phyloP scores from a whole-genome alignment of 1,140 invertebrate genomes.

The Bombus cullumanus region DNA sequence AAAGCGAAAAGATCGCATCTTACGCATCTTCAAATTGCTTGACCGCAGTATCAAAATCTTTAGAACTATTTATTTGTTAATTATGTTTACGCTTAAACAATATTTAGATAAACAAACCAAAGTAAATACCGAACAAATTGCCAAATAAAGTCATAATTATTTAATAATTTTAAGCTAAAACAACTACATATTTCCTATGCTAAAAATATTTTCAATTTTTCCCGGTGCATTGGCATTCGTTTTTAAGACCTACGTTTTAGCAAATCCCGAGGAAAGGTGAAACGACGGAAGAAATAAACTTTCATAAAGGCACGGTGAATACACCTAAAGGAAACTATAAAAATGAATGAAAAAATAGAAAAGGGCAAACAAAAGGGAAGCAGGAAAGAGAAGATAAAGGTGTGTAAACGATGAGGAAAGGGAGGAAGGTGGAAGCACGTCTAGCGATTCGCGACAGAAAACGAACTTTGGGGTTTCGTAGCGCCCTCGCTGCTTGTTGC shows the following conservation, averaged over 20 bases:
- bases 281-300: neutral
- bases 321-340: neutral
- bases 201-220: neutral
- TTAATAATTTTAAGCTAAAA: too few relatives aligned
- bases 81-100: too few relatives aligned
- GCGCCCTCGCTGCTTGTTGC: neutral
- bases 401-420: neutral
- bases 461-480: neutral
- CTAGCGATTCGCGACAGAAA: conserved; percentile 15
- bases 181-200: neutral
- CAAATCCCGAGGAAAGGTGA: neutral
- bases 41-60: too few relatives aligned
- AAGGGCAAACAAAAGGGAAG: neutral
- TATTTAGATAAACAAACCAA: too few relatives aligned
- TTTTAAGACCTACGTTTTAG: neutral
- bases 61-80: too few relatives aligned
- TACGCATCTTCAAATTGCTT: too few relatives aligned
- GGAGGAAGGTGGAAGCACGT: neutral
- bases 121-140: too few relatives aligned
- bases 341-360: neutral
- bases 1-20: too few relatives aligned
- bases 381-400: neutral
- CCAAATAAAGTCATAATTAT: too few relatives aligned
- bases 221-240: neutral
- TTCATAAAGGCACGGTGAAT: neutral